Conservation (phyloP, 2,113 vertebrate species). For the Nanorana parkeri region DNA sequence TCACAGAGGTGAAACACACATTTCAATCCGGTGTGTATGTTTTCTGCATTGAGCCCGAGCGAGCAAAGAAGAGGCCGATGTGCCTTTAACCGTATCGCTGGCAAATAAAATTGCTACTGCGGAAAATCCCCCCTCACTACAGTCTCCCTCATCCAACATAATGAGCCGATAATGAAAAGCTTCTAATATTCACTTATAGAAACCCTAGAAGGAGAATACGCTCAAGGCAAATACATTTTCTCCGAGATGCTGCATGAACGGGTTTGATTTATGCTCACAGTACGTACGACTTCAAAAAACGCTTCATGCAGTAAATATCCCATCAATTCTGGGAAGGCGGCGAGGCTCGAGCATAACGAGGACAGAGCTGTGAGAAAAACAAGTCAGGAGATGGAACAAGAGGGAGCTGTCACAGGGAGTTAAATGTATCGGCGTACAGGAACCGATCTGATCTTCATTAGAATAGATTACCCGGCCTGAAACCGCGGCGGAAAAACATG, state of each 20-base stretch:
- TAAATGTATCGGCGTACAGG: neutral
- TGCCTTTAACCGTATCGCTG: no score
- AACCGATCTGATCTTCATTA: neutral
- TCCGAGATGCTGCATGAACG: neutral
- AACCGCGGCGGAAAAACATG: neutral
- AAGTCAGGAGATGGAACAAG: constrained; percentile 8
- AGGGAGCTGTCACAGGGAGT: neutral
- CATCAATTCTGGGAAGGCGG: constrained; percentile 14
- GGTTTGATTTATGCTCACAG: constrained; percentile 17
- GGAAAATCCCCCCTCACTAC: no score
- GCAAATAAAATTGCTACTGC: no score
- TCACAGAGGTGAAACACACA: no score
- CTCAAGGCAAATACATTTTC: constrained; percentile 18
- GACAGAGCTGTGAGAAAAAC: neutral
- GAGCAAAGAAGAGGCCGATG: no score
- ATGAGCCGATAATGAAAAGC: constrained; percentile 24
- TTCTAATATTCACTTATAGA: constrained; percentile 1
- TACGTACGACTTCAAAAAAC: constrained; percentile 9
- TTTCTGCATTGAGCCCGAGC: no score
- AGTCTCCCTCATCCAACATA: neutral
- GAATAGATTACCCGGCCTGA: neutral
- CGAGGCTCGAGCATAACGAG: neutral
- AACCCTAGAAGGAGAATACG: neutral
- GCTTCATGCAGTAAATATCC: constrained; percentile 22
- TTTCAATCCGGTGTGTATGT: no score